Conservation (phyloP, 2,113 vertebrate species). For the Phoenicopterus ruber region DNA sequence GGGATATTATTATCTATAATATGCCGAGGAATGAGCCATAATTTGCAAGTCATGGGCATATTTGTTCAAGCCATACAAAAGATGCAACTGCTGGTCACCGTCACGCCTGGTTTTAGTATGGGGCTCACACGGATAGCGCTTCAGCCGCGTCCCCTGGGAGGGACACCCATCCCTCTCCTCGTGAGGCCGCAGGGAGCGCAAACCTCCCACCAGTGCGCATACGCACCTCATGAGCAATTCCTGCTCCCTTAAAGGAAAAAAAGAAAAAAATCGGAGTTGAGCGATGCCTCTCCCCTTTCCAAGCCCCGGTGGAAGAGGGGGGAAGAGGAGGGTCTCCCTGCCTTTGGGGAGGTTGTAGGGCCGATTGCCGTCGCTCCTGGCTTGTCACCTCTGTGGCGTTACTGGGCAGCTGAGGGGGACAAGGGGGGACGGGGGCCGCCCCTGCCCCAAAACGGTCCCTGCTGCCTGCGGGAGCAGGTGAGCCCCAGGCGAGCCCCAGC, state of each 20-base stretch:
- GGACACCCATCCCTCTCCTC: neutral
- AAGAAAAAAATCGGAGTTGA: neutral
- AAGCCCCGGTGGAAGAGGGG: neutral
- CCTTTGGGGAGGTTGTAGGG: neutral
- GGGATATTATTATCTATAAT: neutral
- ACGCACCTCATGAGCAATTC: neutral
- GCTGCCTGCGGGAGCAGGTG: neutral
- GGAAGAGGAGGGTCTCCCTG: neutral
- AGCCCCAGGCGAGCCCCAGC: neutral
- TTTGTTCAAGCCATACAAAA: neutral
- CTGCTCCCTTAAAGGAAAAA: neutral
- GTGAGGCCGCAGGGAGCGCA: rapidly evolving
- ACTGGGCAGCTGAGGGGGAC: neutral
- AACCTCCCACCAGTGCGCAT: neutral
- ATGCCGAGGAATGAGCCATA: neutral
- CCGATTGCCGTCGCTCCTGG: rapidly evolving
- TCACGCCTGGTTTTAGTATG: neutral
- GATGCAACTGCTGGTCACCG: neutral
- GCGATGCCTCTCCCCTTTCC: neutral
- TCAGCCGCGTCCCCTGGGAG: neutral
- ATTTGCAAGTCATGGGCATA: neutral
- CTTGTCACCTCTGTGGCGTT: too few relatives aligned
- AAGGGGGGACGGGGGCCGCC: rapidly evolving
- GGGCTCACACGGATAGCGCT: rapidly evolving
- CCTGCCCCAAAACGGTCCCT: neutral